phyloP scores from a whole-genome alignment of 2,113 vertebrate species.

The Tinamus guttatus region DNA sequence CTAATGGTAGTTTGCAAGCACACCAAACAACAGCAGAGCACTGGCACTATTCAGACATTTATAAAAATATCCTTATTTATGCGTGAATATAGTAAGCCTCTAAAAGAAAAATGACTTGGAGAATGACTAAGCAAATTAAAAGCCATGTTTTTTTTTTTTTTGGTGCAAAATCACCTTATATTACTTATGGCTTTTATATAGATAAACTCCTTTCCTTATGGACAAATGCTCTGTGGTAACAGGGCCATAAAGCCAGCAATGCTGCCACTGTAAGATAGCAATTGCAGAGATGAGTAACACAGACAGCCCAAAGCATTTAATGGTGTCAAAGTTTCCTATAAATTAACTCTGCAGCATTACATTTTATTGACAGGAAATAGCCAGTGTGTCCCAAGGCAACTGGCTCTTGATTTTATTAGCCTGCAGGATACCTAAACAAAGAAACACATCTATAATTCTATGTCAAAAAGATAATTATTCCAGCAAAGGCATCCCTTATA shows the following conservation, averaged over 20 bases:
- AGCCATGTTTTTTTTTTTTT: not conserved
- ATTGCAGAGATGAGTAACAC: not conserved
- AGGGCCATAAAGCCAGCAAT: not conserved
- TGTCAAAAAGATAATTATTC: slow-evolving; percentile 36
- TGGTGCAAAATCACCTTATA: not conserved
- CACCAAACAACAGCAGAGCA: slow-evolving; percentile 3
- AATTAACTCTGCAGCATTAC: slow-evolving; percentile 38
- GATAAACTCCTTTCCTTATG: not conserved
- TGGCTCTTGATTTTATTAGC: slow-evolving; percentile 55
- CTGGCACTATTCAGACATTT: not conserved
- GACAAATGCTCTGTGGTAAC: not conserved
- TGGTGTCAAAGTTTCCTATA: slow-evolving; percentile 30
- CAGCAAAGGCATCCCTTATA: not conserved
- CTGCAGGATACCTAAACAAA: slow-evolving; percentile 33
- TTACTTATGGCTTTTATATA: not conserved
- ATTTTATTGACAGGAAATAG: slow-evolving; percentile 62
- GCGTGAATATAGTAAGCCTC: not conserved
- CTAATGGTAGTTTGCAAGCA: not conserved
- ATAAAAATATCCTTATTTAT: not conserved
- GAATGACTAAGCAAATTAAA: slow-evolving; percentile 21
- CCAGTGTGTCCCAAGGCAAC: slow-evolving; percentile 29
- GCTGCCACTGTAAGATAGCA: not conserved
- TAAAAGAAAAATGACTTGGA: slow-evolving; percentile 23
- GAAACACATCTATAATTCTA: not conserved
- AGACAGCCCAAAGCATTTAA: slow-evolving; percentile 26